These are phyloP conservation scores for Latrodectus elegans DNA, from an alignment of 2,888 invertebrate genomes.

Conservation along the genomic window DNA sequence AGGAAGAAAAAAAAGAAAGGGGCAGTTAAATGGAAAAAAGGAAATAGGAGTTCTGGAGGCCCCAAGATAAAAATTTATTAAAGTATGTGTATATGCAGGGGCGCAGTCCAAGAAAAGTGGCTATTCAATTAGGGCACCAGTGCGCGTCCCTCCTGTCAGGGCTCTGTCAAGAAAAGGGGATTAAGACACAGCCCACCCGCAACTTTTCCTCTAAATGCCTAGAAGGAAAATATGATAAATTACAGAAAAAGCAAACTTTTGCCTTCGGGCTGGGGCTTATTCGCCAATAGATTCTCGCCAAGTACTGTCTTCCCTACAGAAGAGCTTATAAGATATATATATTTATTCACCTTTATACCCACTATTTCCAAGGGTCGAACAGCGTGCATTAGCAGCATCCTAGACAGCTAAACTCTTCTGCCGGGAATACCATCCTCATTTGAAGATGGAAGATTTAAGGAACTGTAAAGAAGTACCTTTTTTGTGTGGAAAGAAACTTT, in stretches of 20 bases:
- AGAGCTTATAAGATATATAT: constrained; percentile 43
- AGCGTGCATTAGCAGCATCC: constrained; percentile 13
- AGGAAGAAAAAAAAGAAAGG: constrained; percentile 31
- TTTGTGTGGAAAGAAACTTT: background rate
- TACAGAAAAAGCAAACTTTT: constrained; percentile 67
- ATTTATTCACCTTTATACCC: constrained; percentile 22
- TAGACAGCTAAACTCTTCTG: constrained; percentile 17
- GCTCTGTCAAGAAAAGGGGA: constrained; percentile 46
- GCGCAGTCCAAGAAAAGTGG: constrained; percentile 46
- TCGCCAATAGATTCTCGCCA: constrained; percentile 38
- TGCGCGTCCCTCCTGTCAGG: constrained; percentile 39
- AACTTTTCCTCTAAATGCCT: constrained; percentile 26
- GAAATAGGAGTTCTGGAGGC: background rate
- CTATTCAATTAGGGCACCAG: constrained; percentile 60
- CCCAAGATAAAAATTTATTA: constrained; percentile 67
- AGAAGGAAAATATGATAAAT: constrained; percentile 65
- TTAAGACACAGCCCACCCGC: constrained; percentile 24
- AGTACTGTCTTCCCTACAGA: constrained; percentile 40
- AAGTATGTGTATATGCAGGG: constrained; percentile 61
- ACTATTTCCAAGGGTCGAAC: constrained; percentile 35
- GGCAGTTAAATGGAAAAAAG: background rate
- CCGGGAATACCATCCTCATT: background rate
- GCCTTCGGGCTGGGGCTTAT: constrained; percentile 21
- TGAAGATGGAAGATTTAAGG: constrained; percentile 28
- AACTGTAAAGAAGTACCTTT: constrained; percentile 8